Evolutionary conservation across 2,888 invertebrate genomes (phyloP).

Genomic region (Tenodera sinensis): DNA sequence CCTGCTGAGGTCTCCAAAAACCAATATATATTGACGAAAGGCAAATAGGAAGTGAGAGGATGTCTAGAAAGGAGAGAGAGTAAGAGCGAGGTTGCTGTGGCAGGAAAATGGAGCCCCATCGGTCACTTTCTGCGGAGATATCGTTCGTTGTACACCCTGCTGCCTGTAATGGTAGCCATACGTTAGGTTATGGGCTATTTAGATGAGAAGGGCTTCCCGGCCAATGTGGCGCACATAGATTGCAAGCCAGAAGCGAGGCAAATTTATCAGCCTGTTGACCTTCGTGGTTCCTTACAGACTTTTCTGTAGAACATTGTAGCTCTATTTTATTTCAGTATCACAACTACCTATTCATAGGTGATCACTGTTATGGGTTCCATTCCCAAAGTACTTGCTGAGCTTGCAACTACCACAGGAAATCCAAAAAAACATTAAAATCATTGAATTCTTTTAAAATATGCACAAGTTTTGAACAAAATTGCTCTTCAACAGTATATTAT

Average conservation of each 20-base stretch:
- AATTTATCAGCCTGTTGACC: background rate
- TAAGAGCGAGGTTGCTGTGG: background rate
- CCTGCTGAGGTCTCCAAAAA: background rate
- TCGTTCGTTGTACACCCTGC: background rate
- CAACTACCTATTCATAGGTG: too few relatives aligned
- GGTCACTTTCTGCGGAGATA: conserved; percentile 20
- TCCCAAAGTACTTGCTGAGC: too few relatives aligned
- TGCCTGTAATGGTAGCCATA: background rate
- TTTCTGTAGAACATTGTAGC: background rate
- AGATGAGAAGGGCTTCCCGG: conserved; percentile 6
- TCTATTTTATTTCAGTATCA: background rate
- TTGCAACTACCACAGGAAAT: too few relatives aligned
- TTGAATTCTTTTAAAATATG: too few relatives aligned
- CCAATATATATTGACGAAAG: conserved; percentile 15
- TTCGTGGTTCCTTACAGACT: background rate
- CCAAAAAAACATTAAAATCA: too few relatives aligned
- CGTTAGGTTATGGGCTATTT: conserved; percentile 26
- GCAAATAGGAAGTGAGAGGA: background rate
- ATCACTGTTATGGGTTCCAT: too few relatives aligned
- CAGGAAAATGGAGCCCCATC: conserved; percentile 18
- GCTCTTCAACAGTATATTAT: too few relatives aligned
- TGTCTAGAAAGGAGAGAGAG: conserved; percentile 2
- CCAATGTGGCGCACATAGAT: background rate
- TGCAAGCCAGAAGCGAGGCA: background rate
- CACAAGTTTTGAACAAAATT: too few relatives aligned